Base-by-base conservation (phyloP, 1,140 invertebrate genomes). In the Uloborus diversus region DNA sequence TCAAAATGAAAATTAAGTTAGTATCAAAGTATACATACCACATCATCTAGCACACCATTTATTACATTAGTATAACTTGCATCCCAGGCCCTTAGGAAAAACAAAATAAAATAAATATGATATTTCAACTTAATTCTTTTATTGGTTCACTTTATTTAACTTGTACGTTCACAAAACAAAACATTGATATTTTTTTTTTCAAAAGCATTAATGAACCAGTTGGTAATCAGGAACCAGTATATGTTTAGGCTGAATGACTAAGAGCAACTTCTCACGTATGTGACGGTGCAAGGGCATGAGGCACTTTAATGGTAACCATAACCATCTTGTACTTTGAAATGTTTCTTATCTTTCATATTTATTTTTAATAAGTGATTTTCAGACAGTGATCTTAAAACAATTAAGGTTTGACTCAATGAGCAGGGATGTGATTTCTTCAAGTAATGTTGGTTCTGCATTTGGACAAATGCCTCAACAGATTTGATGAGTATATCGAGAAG, bases 21-120 rank as follows among this genome's bases (percentile, higher is more conserved):
- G 20, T 5, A 11, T 5, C 20, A n/a, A 5, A 5, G 17, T 42
- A 59, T 14, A 32, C 75, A 23, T 56, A 78, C 75, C 51, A 78
- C 64, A 28, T 27, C 9, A 28, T 78, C 75, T 14, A 78, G 33
- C 57, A 23, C 23, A 23, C n/a, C 66, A 25, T 49, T 42, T 20
- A 53, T 57, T 28, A 78, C 66, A 7, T n/a, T 20, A 23, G 59
- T 37, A 23, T 78, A 78, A 14, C 25, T 65, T 17, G 66, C 49
- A 53, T 23, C 5, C 75, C 75, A 78, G 23, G 75, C 64, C 42
- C 75, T 78, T 11, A 78, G 14, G 28, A 33, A 14, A 32, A 42
- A 59, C 20, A 70, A 30, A 32, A 30, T 61, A 9, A 30, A 61
- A 61, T 30, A 11, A 61, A 61, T 11, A 11, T 57, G 20, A 61